These are phyloP conservation scores for Amphilophus citrinellus DNA, from an alignment of 2,113 vertebrate genomes.

Conservation along the genomic window DNA sequence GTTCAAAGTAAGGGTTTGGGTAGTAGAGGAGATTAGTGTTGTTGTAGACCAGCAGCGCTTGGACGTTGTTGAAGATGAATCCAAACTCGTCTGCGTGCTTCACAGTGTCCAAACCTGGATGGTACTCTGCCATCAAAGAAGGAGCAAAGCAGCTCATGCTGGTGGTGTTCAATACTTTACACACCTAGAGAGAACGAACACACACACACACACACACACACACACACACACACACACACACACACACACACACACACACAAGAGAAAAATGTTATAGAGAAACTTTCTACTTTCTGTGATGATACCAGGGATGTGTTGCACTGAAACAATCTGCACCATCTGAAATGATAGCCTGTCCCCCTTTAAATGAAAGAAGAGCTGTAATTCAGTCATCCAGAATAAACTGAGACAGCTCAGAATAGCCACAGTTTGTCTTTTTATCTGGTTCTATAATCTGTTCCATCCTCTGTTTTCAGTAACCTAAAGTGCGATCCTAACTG, in stretches of 20 bases:
- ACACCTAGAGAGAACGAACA: constrained; percentile 83
- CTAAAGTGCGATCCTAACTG: constrained; percentile 31
- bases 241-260: too few relatives aligned
- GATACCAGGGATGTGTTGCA: constrained; percentile 8
- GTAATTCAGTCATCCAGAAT: constrained; percentile 18
- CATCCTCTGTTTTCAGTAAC: neutral
- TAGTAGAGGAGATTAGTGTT: constrained; percentile 98
- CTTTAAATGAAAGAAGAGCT: constrained; percentile 36
- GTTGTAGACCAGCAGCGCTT: constrained; percentile 93
- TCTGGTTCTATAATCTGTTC: constrained; percentile 9
- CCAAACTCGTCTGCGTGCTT: constrained; percentile 96
- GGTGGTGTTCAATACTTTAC: constrained; percentile 90
- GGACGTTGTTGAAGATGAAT: constrained; percentile 98
- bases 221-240: too few relatives aligned
- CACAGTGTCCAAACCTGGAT: constrained; percentile 86
- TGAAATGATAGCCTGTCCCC: neutral
- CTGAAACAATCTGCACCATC: constrained; percentile 13
- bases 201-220: too few relatives aligned
- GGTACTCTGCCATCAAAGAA: constrained; percentile 87
- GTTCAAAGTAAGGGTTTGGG: constrained; percentile 95
- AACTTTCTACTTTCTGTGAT: neutral
- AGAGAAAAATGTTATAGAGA: neutral
- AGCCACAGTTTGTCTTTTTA: neutral
- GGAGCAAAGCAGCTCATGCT: constrained; percentile 91
- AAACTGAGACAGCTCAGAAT: neutral